Evolutionary conservation across 2,113 vertebrate genomes (phyloP), one percentile per base, ranked within the genome.

Genomic region (Neotragus pygmaeus): DNA sequence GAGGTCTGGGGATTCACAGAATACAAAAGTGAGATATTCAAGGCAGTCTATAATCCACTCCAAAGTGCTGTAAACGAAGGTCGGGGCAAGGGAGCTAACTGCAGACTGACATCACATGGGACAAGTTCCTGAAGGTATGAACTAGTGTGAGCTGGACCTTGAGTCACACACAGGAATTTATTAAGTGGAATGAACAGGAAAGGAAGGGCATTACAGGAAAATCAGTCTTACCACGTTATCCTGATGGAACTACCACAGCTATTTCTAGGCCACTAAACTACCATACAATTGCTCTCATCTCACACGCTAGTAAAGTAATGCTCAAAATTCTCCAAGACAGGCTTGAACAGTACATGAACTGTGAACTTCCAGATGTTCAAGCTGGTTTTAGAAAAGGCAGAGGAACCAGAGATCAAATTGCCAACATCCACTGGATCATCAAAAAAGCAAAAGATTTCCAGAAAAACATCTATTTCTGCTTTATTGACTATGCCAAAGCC

Each of bases 161-260:
- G 93, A 95, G 36, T 95, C 84, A 81, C 5, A 36, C 27, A 55
- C 39, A 92, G 51, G 75, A 95, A 94, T 95, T 45, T 78, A 51
- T 36, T 87, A 86, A 73, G 57, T 62, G 11, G 47, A 66, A 66
- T 28, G 57, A 60, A 89, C 39, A 36, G 39, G 62, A 49, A 43
- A 82, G 9, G 39, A 13, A 15, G 25, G 30, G 28, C 66, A 60
- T 43, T 33, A 39, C 28, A 45, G 47, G 64, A 70, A 93, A 93
- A 83, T 36, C 58, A 57, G 62, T 77, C 77, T 62, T 58, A 57
- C 3, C 27, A 17, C 28, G 2, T 49, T 78, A 84, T 49, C n/a
- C 43, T 17, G 2, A 39, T 3, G 8, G n/a, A 91, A 53, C n/a
- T 17, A 73, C 45, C 15, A 16, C 23, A 33, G 16, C 81, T 88